phyloP scores from a whole-genome alignment of 2,888 invertebrate species.

The Synergus umbraculus region DNA sequence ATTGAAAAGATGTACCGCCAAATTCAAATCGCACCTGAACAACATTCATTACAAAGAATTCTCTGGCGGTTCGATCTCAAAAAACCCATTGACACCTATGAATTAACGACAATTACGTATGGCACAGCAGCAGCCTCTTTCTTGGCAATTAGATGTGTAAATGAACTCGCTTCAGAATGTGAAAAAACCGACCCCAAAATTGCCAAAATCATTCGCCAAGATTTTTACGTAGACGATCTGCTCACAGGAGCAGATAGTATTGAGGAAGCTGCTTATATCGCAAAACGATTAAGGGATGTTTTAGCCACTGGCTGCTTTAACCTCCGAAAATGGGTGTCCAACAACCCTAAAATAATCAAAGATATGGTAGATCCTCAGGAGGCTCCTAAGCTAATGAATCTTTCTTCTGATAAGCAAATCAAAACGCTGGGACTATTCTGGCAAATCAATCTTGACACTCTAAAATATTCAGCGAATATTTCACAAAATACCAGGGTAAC shows the following conservation, averaged over 20 bases:
- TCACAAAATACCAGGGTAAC: neutral
- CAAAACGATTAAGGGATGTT: neutral
- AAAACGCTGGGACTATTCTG: neutral
- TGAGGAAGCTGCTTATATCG: neutral
- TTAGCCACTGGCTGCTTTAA: neutral
- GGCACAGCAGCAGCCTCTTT: too few species aligned
- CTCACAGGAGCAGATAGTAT: neutral
- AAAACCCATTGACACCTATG: too few species aligned
- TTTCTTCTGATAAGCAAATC: neutral
- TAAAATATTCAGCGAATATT: neutral
- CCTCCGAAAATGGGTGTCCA: constrained; percentile 16
- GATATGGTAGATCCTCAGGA: neutral
- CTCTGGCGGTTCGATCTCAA: too few species aligned
- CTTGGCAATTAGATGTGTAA: too few species aligned
- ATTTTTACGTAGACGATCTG: constrained; percentile 23
- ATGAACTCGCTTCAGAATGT: neutral
- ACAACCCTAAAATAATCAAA: neutral
- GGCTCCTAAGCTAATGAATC: neutral
- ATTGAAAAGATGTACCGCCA: too few species aligned
- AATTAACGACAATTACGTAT: too few species aligned
- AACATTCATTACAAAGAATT: too few species aligned
- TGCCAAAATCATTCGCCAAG: neutral
- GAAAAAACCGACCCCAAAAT: neutral
- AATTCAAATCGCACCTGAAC: too few species aligned
- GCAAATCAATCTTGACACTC: neutral